Base-by-base conservation (phyloP, 2,797 vertebrate genomes). In the Sebastes nivosus region DNA sequence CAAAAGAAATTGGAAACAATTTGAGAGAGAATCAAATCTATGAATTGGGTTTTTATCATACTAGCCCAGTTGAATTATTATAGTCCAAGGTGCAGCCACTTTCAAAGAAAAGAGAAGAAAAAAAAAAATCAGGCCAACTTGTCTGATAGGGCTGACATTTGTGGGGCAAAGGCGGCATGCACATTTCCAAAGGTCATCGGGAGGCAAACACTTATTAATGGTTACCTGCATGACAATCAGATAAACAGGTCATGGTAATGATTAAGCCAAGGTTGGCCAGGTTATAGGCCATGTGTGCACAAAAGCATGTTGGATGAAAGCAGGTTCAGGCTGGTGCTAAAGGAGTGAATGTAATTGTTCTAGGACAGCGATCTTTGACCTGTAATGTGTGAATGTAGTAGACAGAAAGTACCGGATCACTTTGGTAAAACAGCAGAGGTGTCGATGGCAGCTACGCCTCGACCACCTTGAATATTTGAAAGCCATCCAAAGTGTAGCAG, bases 191-290 rank as follows among this genome's bases (percentile, higher is more conserved):
- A 98, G 97, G 97, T 98, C 98, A 98, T 96, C 96, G 94, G 94
- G 96, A 97, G 97, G 96, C 97, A 99, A 99, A 99, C 97, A 98
- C 95, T 96, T 97, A 99, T 99, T 99, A 99, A 99, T 99, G 97
- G 97, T 98, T 99, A 99, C 97, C 98, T 93, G 96, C 95, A 95
- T 96, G 96, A 96, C 96, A 96, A 96, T 96, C 95, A 97, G 97
- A 97, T 97, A 98, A 98, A 96, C 96, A 92, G 96, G 97, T 97
- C 96, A 95, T 88, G 95, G 97, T 98, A 99, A 99, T 99, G 96
- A 99, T 99, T 99, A 98, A 99, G 95, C 95, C 86, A 89, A 85
- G 94, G 95, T 93, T 92, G 87, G 93, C 89, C 87, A 87, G 93
- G 94, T 95, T 95, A 94, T 82, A 94, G 95, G 92, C 93, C 92